phyloP scores from a whole-genome alignment of 2,888 invertebrate species.

The Rambutsinella grinnellia region DNA sequence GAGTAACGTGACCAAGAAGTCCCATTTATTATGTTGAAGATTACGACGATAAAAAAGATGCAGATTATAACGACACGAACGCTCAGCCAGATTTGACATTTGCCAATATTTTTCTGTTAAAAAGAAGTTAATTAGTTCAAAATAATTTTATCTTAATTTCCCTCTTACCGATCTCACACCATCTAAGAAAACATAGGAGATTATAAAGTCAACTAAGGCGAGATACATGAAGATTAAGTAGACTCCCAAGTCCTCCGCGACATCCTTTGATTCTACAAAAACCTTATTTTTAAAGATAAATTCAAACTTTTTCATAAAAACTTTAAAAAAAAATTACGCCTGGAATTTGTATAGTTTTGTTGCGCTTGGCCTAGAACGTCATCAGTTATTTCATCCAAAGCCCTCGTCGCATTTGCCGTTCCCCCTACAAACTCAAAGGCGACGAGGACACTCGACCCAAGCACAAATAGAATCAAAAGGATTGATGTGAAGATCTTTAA shows the following conservation, averaged over 20 bases:
- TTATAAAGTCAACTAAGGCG: slow-evolving; percentile 50
- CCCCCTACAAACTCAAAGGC: slow-evolving; percentile 52
- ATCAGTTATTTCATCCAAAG: slow-evolving; percentile 53
- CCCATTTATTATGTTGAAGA: slow-evolving; percentile 55
- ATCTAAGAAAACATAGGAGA: slow-evolving; percentile 56
- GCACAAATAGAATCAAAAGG: slow-evolving; percentile 48
- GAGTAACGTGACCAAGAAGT: slow-evolving; percentile 27
- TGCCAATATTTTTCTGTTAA: slow-evolving; percentile 41
- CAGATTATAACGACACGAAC: slow-evolving; percentile 43
- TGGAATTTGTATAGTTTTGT: not conserved
- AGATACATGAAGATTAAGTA: slow-evolving; percentile 56
- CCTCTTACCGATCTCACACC: slow-evolving; percentile 46
- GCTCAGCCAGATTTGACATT: slow-evolving; percentile 52
- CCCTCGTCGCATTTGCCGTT: slow-evolving; percentile 37
- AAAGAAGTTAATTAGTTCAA: no score
- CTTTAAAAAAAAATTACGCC: no score
- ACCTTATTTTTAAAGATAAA: not conserved
- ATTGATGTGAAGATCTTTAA: slow-evolving; percentile 42
- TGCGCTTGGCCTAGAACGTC: slow-evolving; percentile 40
- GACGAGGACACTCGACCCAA: slow-evolving; percentile 54
- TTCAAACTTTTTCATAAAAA: not conserved
- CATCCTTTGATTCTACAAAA: slow-evolving; percentile 28
- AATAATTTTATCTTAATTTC: no score
- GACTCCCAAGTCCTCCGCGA: slow-evolving; percentile 59
- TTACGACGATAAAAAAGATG: slow-evolving; percentile 46